Percentiles rank a stretch among this genome's conserved stretches.
Evolutionary conservation across 2,797 vertebrate species (phyloP).

Genomic region (Aphelocoma californica): DNA sequence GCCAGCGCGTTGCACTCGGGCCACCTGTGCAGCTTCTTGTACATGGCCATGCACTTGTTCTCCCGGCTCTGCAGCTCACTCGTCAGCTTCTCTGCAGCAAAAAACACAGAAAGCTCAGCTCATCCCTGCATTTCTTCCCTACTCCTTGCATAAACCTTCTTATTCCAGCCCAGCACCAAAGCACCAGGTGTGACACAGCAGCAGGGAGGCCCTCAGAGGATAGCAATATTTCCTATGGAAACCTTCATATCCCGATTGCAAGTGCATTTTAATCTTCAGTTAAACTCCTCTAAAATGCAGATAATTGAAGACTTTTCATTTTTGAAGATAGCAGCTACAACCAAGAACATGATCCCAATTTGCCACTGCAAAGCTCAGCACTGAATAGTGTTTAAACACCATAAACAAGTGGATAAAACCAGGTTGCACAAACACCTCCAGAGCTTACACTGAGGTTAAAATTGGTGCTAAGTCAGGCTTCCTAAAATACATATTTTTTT

Average conservation of each 20-base stretch:
- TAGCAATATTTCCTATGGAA: background rate
- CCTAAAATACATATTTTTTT: background rate
- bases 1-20: slow-evolving; percentile 93
- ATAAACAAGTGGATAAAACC: background rate
- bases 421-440: background rate
- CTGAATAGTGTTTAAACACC: background rate
- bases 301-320: background rate
- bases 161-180: background rate
- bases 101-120: background rate
- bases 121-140: background rate
- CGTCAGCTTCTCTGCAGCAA: slow-evolving; percentile 90
- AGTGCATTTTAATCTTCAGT: background rate
- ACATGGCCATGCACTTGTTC: slow-evolving; percentile 95
- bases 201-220: background rate
- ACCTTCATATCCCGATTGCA: background rate
- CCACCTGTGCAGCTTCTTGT: slow-evolving; percentile 90
- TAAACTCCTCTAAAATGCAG: background rate
- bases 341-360: background rate
- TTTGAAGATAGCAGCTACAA: background rate
- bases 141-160: background rate
- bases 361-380: background rate
- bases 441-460: background rate
- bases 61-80: slow-evolving; percentile 96
- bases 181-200: background rate
- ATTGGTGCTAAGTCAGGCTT: background rate